phyloP scores from a whole-genome alignment of 2,113 vertebrate genomes.

The Laticauda laticaudata region DNA sequence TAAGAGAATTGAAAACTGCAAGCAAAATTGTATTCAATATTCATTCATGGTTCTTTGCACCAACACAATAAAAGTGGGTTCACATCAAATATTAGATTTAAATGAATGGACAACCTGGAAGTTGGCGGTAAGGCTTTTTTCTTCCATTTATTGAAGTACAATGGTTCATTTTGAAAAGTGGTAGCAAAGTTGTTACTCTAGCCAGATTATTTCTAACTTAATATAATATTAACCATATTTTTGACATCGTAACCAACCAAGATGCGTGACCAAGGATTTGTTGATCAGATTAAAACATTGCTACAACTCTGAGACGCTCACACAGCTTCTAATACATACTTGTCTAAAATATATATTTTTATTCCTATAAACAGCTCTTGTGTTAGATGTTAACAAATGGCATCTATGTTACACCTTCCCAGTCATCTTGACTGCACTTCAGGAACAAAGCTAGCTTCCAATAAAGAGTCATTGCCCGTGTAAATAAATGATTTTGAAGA shows the following conservation, averaged over 20 bases:
- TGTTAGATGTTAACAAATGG: neutral
- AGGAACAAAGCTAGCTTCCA: neutral
- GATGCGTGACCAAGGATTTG: neutral
- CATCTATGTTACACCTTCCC: constrained; percentile 12
- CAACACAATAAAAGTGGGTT: constrained; percentile 28
- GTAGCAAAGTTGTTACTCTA: constrained; percentile 29
- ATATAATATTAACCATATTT: constrained; percentile 14
- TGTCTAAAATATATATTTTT: neutral
- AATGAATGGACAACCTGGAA: constrained; percentile 56
- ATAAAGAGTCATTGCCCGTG: neutral
- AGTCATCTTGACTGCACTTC: neutral
- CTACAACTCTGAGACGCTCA: neutral
- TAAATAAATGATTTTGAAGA: neutral
- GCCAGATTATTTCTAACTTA: neutral
- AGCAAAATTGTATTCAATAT: constrained; percentile 41
- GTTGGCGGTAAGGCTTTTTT: constrained; percentile 51
- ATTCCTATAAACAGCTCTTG: neutral
- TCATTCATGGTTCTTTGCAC: constrained; percentile 41
- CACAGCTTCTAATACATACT: neutral
- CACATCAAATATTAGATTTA: constrained; percentile 51
- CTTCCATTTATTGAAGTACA: constrained; percentile 46
- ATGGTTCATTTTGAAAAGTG: constrained; percentile 43
- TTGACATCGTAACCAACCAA: neutral
- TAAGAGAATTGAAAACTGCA: constrained; percentile 30
- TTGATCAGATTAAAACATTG: constrained; percentile 7